Conservation (phyloP, 2,113 vertebrate genomes). For the Archocentrus centrarchus region DNA sequence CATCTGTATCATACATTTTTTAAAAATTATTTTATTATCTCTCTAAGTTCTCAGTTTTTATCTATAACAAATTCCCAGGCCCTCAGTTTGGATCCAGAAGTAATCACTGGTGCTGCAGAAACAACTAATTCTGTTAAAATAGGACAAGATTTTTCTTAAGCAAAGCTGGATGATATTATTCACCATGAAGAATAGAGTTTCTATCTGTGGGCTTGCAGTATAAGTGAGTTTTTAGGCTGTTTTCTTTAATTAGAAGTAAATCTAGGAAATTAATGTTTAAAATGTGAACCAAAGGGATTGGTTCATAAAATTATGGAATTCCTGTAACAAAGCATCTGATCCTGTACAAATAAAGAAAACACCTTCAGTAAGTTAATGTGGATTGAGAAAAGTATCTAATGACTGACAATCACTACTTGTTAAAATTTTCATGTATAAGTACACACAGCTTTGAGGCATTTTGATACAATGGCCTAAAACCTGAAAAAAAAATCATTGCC, state of each 20-base stretch:
- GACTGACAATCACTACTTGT: too few species aligned
- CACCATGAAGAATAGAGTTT: background rate
- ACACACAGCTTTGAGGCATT: too few species aligned
- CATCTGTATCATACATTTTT: background rate
- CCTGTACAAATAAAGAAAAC: background rate
- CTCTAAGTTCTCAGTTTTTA: background rate
- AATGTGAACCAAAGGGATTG: background rate
- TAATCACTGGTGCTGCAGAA: background rate
- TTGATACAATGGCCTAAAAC: too few species aligned
- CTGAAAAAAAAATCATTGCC: background rate
- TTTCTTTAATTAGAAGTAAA: background rate
- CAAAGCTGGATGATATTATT: background rate
- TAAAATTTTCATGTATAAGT: too few species aligned
- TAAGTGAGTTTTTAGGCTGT: background rate
- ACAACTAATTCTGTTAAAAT: background rate
- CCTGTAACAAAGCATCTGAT: background rate
- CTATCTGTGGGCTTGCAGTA: background rate
- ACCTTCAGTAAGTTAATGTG: background rate
- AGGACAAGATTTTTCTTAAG: background rate
- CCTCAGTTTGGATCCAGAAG: background rate
- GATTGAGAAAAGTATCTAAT: background rate
- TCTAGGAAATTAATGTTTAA: background rate
- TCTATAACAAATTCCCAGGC: background rate
- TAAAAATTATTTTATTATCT: background rate
- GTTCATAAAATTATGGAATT: background rate